These are phyloP conservation scores for Trinectes maculatus DNA, from an alignment of 2,113 vertebrate genomes.

Conservation along the genomic window DNA sequence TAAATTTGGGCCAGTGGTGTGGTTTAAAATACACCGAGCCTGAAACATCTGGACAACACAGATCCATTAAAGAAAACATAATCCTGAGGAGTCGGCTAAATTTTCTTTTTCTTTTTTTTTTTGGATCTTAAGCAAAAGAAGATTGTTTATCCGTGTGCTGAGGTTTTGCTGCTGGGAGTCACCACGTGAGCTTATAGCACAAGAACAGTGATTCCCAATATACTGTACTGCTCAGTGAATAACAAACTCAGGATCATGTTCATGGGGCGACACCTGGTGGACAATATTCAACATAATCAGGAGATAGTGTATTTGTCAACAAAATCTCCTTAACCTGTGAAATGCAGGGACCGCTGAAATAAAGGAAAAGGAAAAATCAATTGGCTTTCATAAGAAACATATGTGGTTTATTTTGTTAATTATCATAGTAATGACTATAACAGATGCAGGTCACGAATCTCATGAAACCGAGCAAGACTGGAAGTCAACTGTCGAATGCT, in stretches of 20 bases:
- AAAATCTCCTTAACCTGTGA: background rate
- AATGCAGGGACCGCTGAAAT: background rate
- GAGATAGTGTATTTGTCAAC: background rate
- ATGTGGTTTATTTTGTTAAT: slow-evolving; percentile 5
- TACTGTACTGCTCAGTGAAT: background rate
- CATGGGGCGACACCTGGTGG: slow-evolving; percentile 58
- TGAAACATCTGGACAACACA: background rate
- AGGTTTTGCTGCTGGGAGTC: background rate
- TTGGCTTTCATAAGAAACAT: background rate
- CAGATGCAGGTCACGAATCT: background rate
- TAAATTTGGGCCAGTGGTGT: too few species aligned
- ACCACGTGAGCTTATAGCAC: background rate
- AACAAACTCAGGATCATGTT: background rate
- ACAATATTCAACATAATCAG: background rate
- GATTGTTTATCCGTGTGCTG: background rate
- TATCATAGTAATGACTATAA: background rate
- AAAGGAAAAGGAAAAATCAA: background rate
- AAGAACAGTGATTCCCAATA: background rate
- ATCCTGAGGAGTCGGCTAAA: background rate
- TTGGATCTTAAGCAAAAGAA: background rate
- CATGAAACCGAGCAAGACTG: background rate
- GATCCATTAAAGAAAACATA: background rate
- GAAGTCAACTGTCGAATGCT: background rate
- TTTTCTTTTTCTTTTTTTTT: too few species aligned
- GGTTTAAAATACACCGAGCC: background rate